phyloP scores from a whole-genome alignment of 2,888 invertebrate species.

The Amphipyra berbera region DNA sequence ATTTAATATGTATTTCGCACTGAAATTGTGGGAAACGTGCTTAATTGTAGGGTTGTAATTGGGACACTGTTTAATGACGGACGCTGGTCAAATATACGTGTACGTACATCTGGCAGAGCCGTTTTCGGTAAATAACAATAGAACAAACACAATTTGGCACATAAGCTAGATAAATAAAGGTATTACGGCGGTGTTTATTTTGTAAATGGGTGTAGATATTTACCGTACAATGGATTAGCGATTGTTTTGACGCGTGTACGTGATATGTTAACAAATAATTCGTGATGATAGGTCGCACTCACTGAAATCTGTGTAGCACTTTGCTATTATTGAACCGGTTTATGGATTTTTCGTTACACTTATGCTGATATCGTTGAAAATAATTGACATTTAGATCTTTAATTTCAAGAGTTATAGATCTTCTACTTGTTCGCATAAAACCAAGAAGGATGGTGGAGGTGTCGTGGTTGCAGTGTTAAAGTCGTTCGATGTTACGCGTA shows the following conservation, averaged over 20 bases:
- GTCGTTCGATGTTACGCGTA: no score
- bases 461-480: no score
- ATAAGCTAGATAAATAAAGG: slow-evolving; percentile 14
- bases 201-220: slow-evolving; percentile 15
- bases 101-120: background rate
- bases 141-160: slow-evolving; percentile 16
- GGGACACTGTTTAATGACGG: slow-evolving; percentile 57
- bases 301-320: no score
- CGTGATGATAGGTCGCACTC: slow-evolving; percentile 13
- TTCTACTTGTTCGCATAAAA: no score
- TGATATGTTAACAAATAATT: slow-evolving; percentile 6
- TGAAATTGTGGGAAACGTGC: slow-evolving; percentile 50
- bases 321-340: background rate
- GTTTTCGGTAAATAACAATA: slow-evolving; percentile 11
- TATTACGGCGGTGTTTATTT: slow-evolving; percentile 4
- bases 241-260: background rate
- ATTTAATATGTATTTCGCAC: slow-evolving; percentile 62
- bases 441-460: no score
- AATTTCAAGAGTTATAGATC: no score
- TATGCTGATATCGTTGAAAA: no score
- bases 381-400: no score
- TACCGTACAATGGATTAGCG: slow-evolving; percentile 20
- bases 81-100: slow-evolving; percentile 28
- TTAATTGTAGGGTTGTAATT: slow-evolving; percentile 67
- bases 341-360: background rate